Conservation (phyloP, 2,888 invertebrate genomes). For the Cryptus armator region DNA sequence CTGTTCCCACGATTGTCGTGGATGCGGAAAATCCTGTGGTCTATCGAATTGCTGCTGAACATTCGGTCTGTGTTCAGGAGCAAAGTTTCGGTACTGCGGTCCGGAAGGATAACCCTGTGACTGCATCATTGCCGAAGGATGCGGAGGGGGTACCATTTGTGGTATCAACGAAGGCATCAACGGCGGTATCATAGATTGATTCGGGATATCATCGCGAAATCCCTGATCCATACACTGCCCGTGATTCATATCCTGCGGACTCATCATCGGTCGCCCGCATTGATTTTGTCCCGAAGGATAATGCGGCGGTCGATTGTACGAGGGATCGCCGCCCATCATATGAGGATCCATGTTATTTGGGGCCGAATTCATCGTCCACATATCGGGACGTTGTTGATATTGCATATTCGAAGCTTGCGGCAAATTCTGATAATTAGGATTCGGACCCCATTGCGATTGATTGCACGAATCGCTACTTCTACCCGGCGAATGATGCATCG, state of each 20-base stretch:
- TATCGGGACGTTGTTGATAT: constrained; percentile 71
- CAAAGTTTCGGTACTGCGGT: constrained; percentile 65
- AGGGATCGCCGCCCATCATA: constrained; percentile 65
- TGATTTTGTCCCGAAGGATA: constrained; percentile 67
- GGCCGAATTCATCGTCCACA: constrained; percentile 71
- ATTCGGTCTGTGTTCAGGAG: constrained; percentile 64
- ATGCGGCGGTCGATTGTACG: constrained; percentile 60
- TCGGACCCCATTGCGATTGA: constrained; percentile 64
- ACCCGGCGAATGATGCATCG: constrained; percentile 64
- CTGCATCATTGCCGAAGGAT: constrained; percentile 54
- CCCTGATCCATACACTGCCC: constrained; percentile 57
- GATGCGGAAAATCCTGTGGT: constrained; percentile 72
- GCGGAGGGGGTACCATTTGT: constrained; percentile 23
- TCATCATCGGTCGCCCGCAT: constrained; percentile 59
- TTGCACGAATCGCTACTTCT: constrained; percentile 55
- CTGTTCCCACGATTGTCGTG: constrained; percentile 73
- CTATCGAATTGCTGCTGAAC: constrained; percentile 73
- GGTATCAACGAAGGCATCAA: constrained; percentile 40
- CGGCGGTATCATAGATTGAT: constrained; percentile 37
- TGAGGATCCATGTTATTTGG: constrained; percentile 71
- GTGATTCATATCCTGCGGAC: constrained; percentile 64
- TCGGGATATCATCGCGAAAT: constrained; percentile 56
- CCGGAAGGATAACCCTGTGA: constrained; percentile 50
- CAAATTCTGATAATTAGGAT: constrained; percentile 54
- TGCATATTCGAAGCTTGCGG: constrained; percentile 57